These are phyloP conservation scores for Ectemnius lituratus DNA, from an alignment of 2,888 invertebrate genomes.

Conservation along the genomic window DNA sequence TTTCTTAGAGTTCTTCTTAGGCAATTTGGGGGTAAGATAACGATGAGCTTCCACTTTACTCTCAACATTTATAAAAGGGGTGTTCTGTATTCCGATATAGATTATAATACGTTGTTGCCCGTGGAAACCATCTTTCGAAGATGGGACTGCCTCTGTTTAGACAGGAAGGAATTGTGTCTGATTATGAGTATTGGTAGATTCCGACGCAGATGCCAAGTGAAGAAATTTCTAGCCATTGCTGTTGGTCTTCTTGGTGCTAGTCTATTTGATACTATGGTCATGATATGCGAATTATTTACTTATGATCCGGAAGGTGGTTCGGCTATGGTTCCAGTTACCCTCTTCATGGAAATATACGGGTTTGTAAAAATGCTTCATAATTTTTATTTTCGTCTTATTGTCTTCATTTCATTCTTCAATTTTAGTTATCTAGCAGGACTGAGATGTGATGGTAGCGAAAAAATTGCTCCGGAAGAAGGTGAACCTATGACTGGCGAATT, in stretches of 20 bases:
- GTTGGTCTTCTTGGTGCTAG: constrained; percentile 85
- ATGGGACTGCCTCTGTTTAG: constrained; percentile 85
- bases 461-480: background rate
- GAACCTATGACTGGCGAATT: background rate
- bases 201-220: constrained; percentile 83
- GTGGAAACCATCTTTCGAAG: constrained; percentile 77
- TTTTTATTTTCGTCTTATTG: background rate
- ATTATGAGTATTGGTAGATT: constrained; percentile 87
- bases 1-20: constrained; percentile 87
- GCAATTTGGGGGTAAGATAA: constrained; percentile 81
- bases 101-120: constrained; percentile 72
- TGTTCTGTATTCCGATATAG: constrained; percentile 35
- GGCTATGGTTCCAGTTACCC: constrained; percentile 84
- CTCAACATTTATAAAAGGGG: too few species aligned
- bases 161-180: constrained; percentile 82
- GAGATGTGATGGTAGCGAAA: constrained; percentile 68
- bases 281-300: constrained; percentile 89
- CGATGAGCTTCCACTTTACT: too few species aligned
- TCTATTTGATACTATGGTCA: constrained; percentile 87
- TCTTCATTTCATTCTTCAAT: background rate
- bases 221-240: constrained; percentile 87
- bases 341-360: constrained; percentile 81
- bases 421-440: constrained; percentile 71
- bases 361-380: constrained; percentile 29
- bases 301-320: constrained; percentile 92